Evolutionary conservation across 2,888 invertebrate species (phyloP), one percentile per base, ranked within the genome.

Genomic region (Volucella inflata): DNA sequence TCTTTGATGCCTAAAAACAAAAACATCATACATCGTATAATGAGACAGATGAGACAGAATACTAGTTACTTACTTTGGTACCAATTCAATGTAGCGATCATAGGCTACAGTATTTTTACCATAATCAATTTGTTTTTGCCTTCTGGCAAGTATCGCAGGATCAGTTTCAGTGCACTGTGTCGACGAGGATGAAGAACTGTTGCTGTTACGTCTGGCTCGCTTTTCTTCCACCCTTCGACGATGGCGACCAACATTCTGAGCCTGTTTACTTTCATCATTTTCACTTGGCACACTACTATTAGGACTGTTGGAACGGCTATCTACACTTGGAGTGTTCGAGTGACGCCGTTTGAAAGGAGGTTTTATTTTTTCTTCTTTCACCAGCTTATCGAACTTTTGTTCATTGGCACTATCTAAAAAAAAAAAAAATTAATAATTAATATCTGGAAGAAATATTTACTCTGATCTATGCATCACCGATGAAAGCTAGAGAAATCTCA

Each of bases 71-170:
- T 93, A 97, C 96, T 93, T 94, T 50, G 96, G 95, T 53, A 98
- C 94, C 88, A 93, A 88, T 88, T 93, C 93, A 10, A 93, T 89
- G 88, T 97, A 98, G 91, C 95, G 95, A 88, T 96, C 95, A 91
- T 98, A 98, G 50, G 97, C 97, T 87, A 95, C 92, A 38, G 98
- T 98, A 90, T 97, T 98, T 92, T 98, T 98, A 11, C 98, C 98
- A 93, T 97, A 98, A 91, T 98, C 97, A 89, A 98, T 96, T 92
- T 98, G 98, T 92, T 98, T 98, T 90, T 98, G 97, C 53, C 98
- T 94, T 85, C 98, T 94, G 50, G 94, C 93, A 78, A 98, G 92
- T 30, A 96, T 91, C 3, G 90, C 93, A 14, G 95, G 94, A 92
- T 98, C 96, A 8, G 94, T 95, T 92, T 98, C 98, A 4, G 76